A percentile compares a stretch with the other conserved stretches of the same genome.
phyloP scores from a whole-genome alignment of 35 echinoderm and acorn worm genomes.

The Apostichopus japonicus region DNA sequence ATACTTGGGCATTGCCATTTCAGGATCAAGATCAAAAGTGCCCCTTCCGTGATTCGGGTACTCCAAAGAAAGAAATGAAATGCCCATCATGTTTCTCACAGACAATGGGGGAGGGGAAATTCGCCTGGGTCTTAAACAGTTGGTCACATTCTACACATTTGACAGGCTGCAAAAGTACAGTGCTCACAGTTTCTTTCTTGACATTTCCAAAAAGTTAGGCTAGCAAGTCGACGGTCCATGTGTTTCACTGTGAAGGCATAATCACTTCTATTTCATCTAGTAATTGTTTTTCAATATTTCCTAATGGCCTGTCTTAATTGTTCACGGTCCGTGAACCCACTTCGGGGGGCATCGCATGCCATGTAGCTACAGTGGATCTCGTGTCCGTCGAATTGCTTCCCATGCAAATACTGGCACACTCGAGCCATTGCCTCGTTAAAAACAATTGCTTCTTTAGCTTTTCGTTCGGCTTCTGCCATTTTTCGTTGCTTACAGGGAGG shows the following conservation, averaged over 20 bases:
- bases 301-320: background rate
- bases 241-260: background rate
- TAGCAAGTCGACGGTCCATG: background rate
- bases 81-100: slow-evolving; percentile 17
- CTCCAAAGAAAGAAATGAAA: background rate
- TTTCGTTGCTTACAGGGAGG: slow-evolving; percentile 36
- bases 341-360: background rate
- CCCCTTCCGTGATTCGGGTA: background rate
- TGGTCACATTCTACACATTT: background rate
- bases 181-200: background rate
- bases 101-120: slow-evolving; percentile 7
- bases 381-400: slow-evolving; percentile 37
- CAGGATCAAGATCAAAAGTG: background rate
- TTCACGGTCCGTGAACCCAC: background rate
- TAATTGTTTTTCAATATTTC: background rate
- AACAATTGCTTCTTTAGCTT: slow-evolving; percentile 20
- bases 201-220: background rate
- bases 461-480: slow-evolving; percentile 22
- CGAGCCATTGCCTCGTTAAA: slow-evolving; percentile 24
- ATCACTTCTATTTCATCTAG: background rate
- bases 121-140: slow-evolving; percentile 7
- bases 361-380: slow-evolving; percentile 1
- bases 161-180: background rate
- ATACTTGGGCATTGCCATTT: slow-evolving; percentile 15
- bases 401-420: slow-evolving; percentile 19